Evolutionary conservation across 2,888 invertebrate species (phyloP), one percentile per base, ranked within the genome.

Genomic region (Eledone cirrhosa): DNA sequence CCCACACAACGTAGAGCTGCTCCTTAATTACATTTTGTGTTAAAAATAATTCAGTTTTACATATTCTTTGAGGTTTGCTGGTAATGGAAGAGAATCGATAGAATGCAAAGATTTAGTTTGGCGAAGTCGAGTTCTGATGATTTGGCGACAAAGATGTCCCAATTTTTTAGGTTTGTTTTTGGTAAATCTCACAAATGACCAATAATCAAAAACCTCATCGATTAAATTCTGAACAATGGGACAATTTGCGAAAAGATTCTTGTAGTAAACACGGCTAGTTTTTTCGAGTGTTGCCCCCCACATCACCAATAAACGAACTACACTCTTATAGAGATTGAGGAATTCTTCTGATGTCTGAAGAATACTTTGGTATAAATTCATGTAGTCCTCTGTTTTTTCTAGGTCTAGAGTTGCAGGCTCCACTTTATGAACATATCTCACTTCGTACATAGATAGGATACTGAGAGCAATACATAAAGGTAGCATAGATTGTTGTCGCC

Each of bases 231-330:
- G 48, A n/a, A 80, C 74, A 67, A 78, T 53, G 5, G 79, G 77
- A 47, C 77, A 65, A 14, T 65, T 69, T 19, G 77, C 59, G 72
- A 63, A 77, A 29, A 79, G 80, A 29, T 74, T 79, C n/a, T 53
- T 48, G 48, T 76, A 76, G 47, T 76, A 76, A 7, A 76, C 48
- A 27, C 74, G n/a, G 47, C 77, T 74, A 48, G n/a, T 65, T 48
- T 24, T 22, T 29, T 59, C 75, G 7, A 80, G 74, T n/a, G 77
- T 78, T 13, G 82, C 80, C 24, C 83, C 83, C 27, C 79, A 80
- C 16, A 80, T 75, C 19, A 83, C 81, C 27, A 85, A 72, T 69
- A 85, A 77, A 31, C 84, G 80, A 19, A 85, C 85, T 22, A 85
- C 80, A 24, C 83, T 83, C 48, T 83, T 80, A 74, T 84, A 85